These are phyloP conservation scores for Jaculus jaculus DNA, from an alignment of 2,113 vertebrate genomes.

Conservation along the genomic window DNA sequence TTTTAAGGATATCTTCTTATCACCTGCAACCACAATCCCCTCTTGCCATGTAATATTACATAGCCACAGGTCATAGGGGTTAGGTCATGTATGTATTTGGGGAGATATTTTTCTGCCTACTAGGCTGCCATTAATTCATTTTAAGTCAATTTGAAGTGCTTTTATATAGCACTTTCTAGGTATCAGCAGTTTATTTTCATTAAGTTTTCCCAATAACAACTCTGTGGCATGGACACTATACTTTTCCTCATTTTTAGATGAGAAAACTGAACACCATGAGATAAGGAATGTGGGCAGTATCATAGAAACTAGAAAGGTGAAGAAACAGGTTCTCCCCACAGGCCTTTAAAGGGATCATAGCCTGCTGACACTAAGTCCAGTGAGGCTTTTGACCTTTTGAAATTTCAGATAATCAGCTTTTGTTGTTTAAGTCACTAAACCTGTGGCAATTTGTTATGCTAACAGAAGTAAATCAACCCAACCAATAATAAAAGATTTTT, in stretches of 20 bases:
- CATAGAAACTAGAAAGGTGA: not conserved
- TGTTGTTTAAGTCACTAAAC: not conserved
- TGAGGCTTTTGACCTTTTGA: not conserved
- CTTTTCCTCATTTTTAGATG: constrained; percentile 15
- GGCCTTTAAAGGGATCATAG: not conserved
- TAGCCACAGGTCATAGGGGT: not conserved
- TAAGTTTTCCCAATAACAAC: not conserved
- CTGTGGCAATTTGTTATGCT: not conserved
- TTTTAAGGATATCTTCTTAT: not conserved
- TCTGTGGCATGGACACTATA: not conserved
- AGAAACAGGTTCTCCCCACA: not conserved
- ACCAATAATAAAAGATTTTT: constrained; percentile 14
- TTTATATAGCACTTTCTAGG: not conserved
- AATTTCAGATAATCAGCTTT: not conserved
- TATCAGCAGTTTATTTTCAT: not conserved
- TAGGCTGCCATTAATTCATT: not conserved
- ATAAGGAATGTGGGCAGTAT: not conserved
- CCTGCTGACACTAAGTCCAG: not conserved
- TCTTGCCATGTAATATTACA: not conserved
- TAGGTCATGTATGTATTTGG: not conserved
- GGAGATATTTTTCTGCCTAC: not conserved
- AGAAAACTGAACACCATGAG: not conserved
- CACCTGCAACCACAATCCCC: not conserved
- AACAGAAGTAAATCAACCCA: not conserved
- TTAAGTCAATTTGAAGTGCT: not conserved